Evolutionary conservation across 2,113 vertebrate genomes (phyloP).

Genomic region (Nesoenas mayeri): DNA sequence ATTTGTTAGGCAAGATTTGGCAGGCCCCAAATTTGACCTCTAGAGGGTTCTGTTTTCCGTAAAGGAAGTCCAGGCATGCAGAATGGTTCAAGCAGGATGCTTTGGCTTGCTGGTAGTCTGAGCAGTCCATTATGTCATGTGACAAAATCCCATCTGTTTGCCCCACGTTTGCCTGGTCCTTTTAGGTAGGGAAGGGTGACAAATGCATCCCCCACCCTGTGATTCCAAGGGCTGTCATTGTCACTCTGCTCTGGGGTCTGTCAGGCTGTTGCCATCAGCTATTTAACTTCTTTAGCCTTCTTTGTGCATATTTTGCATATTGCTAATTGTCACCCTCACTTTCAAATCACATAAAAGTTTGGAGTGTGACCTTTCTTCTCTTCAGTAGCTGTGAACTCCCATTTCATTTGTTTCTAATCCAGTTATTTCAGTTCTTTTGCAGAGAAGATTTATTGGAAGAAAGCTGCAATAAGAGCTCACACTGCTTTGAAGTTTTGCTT

Average conservation of each 20-base stretch:
- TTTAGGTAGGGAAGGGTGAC: not conserved
- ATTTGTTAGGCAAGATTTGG: not conserved
- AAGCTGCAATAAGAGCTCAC: not conserved
- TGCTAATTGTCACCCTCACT: not conserved
- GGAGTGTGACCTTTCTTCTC: not conserved
- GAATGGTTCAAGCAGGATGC: not conserved
- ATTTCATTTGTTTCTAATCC: not conserved
- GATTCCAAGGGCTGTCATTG: not conserved
- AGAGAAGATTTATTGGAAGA: not conserved
- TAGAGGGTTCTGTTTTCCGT: not conserved
- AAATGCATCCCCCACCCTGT: fast-evolving
- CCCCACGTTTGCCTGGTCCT: fast-evolving
- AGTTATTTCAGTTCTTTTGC: not conserved
- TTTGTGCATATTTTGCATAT: not conserved
- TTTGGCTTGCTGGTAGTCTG: not conserved
- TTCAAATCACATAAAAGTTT: not conserved
- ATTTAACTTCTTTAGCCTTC: not conserved
- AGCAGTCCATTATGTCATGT: not conserved
- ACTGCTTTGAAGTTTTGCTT: slow-evolving; percentile 19
- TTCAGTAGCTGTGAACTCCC: not conserved
- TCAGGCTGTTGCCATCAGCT: fast-evolving
- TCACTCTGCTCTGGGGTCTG: fast-evolving
- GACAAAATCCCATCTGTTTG: not conserved
- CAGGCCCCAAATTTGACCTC: not conserved
- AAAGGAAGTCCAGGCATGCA: not conserved